A percentile compares a stretch with the other conserved stretches of the same genome.
Evolutionary conservation across 2,888 invertebrate species (phyloP).

Genomic region (Eurytoma adleriae): DNA sequence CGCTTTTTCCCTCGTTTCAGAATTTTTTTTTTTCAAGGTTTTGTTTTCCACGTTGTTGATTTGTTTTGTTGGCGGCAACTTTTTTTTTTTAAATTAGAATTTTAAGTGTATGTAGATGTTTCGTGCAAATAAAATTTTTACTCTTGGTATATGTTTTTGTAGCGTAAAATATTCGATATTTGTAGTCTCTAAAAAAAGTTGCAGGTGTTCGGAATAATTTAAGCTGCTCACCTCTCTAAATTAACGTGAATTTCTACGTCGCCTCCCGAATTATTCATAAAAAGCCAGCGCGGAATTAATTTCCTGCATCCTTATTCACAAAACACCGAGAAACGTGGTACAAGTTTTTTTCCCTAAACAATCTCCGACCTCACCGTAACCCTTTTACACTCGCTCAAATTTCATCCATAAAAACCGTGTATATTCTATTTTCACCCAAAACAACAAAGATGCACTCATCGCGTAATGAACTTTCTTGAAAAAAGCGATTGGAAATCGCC

Average conservation of each 20-base stretch:
- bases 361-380: constrained; percentile 11
- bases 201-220: constrained; percentile 31
- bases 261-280: constrained; percentile 19
- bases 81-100: too few relatives aligned
- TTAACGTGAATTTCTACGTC: constrained; percentile 6
- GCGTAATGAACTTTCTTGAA: neutral
- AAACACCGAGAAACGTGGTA: neutral
- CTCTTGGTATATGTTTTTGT: constrained; percentile 4
- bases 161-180: constrained; percentile 8
- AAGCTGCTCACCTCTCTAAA: constrained; percentile 4
- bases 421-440: constrained; percentile 5
- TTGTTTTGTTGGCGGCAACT: too few relatives aligned
- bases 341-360: constrained; percentile 19
- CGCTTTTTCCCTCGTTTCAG: too few relatives aligned
- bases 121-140: too few relatives aligned
- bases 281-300: constrained; percentile 16
- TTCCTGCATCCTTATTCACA: constrained; percentile 7
- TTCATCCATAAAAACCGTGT: constrained; percentile 25
- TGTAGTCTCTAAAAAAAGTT: neutral
- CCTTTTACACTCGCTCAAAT: constrained; percentile 27
- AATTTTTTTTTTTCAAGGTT: too few relatives aligned
- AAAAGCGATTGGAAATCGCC: neutral
- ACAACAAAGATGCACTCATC: neutral
- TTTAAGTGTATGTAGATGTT: too few relatives aligned
- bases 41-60: too few relatives aligned